phyloP scores from a whole-genome alignment of 2,113 vertebrate genomes.

The Platysteira castanea region DNA sequence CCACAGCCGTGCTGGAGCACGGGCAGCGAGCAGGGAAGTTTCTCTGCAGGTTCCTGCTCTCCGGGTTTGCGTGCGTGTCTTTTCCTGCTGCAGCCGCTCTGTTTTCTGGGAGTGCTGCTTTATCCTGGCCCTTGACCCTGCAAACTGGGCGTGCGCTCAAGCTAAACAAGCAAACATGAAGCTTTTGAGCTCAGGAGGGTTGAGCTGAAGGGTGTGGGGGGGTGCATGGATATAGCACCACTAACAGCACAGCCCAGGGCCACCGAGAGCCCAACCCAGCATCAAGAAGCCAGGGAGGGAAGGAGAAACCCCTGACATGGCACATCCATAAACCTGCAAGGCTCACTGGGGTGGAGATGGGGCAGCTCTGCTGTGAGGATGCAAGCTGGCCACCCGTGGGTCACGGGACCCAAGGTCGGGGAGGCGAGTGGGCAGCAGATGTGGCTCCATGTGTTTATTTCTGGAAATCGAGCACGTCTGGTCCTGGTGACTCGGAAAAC shows the following conservation, averaged over 20 bases:
- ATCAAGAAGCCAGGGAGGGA: rapidly evolving
- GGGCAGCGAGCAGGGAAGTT: background rate
- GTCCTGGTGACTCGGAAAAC: rapidly evolving
- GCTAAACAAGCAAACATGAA: background rate
- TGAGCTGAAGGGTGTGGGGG: background rate
- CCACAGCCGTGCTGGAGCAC: background rate
- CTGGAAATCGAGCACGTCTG: rapidly evolving
- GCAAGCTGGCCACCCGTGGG: rapidly evolving
- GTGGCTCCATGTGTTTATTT: background rate
- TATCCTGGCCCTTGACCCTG: background rate
- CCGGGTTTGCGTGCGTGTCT: rapidly evolving
- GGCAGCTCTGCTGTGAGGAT: background rate
- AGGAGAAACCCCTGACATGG: background rate
- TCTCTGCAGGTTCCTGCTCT: background rate
- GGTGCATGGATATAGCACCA: background rate
- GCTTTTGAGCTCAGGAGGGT: background rate
- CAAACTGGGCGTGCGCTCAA: background rate
- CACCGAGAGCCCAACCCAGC: background rate
- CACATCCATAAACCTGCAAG: background rate
- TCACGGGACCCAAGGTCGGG: background rate
- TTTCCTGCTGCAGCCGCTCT: background rate
- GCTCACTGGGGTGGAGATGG: background rate
- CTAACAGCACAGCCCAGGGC: background rate
- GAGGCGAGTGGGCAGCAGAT: background rate
- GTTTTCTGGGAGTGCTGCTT: background rate